phyloP scores from a whole-genome alignment of 2,113 vertebrate genomes.

The Patagioenas fasciata region DNA sequence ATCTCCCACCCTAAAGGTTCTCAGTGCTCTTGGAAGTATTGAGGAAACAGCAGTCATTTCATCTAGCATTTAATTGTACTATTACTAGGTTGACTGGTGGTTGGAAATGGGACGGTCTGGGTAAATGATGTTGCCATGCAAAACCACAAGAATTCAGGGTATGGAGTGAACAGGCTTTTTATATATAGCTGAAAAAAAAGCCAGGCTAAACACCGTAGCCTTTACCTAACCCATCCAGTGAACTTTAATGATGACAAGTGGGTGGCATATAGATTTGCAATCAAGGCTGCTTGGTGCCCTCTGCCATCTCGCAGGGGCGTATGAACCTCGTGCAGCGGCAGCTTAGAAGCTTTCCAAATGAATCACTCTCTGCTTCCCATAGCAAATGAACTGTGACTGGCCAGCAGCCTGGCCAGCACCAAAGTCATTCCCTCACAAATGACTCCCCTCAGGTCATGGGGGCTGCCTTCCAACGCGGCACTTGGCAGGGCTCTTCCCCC shows the following conservation, averaged over 20 bases:
- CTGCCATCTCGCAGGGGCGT: background rate
- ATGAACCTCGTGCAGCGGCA: background rate
- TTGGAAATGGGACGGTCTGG: background rate
- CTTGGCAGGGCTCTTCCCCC: background rate
- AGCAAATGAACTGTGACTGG: background rate
- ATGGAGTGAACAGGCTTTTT: background rate
- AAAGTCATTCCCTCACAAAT: background rate
- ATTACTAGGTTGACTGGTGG: background rate
- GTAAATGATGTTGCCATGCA: background rate
- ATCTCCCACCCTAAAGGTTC: background rate
- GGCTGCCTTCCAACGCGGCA: background rate
- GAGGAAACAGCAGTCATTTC: background rate
- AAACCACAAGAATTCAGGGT: background rate
- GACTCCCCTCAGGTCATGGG: background rate
- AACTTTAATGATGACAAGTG: background rate
- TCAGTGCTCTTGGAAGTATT: background rate
- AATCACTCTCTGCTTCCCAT: background rate
- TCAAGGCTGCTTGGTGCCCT: background rate
- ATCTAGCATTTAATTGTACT: background rate
- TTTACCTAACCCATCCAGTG: background rate
- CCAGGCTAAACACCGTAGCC: background rate
- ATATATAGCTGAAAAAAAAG: background rate
- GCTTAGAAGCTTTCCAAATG: background rate
- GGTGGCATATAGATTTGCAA: background rate
- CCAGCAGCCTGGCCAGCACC: accelerated